Evolutionary conservation across 2,888 invertebrate genomes (phyloP), one percentile per base, ranked within the genome.

Genomic region (Capitulum mitella): DNA sequence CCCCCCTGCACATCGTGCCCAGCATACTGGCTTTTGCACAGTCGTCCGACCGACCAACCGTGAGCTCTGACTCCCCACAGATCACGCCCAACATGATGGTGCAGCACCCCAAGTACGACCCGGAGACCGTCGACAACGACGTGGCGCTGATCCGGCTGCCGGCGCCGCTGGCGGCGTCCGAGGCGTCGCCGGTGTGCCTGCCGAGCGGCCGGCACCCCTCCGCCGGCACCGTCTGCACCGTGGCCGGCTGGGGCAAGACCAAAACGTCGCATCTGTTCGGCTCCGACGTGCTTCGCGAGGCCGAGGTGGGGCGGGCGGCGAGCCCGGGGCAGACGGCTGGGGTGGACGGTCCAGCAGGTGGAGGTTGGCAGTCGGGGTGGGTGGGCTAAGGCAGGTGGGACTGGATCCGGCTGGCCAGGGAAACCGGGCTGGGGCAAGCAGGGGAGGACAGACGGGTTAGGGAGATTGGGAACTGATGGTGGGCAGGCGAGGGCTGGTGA

Each of bases 191-290:
- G 80, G 95, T 94, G 16, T 97, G 97, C 84, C 86, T 97, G 78
- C 97, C 97, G 0, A 87, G 88, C n/a, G 89, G 90, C 3, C 88
- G 88, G 78, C 91, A 92, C 83, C 87, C 89, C 0, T 87, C 93
- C 79, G 90, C 92, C 0, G 82, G 84, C 37, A 86, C 90, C 85
- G 87, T 90, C 48, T 97, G 96, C 84, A 91, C 92, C 1, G 95
- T 96, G 81, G 90, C 96, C 80, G 97, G 97, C 0, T 97, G 97
- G 97, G 97, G 97, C 32, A 95, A 96, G 86, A 89, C 91, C 79
- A 88, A 90, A 74, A 89, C 91, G 78, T 90, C 90, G 0, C 93
- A 94, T 83, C 89, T 91, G 14, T 91, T 91, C 83, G 97, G 97
- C 26, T 92, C 94, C 0, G 90, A 92, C 83, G 88, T 93, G 22